Base-by-base conservation (phyloP, 2,113 vertebrate species). In the Xiphophorus maculatus region DNA sequence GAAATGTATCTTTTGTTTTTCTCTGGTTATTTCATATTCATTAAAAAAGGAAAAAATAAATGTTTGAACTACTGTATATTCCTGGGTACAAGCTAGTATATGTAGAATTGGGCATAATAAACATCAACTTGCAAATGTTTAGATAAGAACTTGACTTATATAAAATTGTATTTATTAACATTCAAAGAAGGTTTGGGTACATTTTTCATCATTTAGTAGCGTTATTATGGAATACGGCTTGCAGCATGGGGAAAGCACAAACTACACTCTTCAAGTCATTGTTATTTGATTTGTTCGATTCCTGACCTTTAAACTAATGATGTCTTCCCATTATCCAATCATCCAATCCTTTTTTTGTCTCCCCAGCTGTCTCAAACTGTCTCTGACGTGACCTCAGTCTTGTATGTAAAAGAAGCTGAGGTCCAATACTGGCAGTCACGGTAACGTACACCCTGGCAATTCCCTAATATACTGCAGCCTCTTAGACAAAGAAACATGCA, bases 391-490 rank as follows among this genome's bases (percentile, higher is more conserved):
- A 93, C 93, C 28, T 70, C 86, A 1, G 81, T 91, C 63, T 63
- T 94, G 27, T 83, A 90, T 70, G 75, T 95, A 48, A 95, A 94
- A 89, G 94, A 94, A 42, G 92, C 90, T 42, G 94, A 95, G 70
- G 77, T 95, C 58, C 93, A 94, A 44, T 87, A 94, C 86, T 94
- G 91, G 88, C 91, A 94, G 74, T 93, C 94, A 84, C 90, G 94
- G 94, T 95, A 89, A 89, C 83, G 81, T 51, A 22, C 48, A 29
- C n/a, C 70, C 15, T 51, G 6, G 28, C 25, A 40, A 0, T 44
- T 44, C 37, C 19, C 63, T 22, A 19, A 64, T 30, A 30, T 29
- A 19, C 12, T 67, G 22, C 64, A 44, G 42, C 42, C 51, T 54
- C 17, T 54, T 22, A 54, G 51, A 25, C 19, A 54, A 54, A 54